Conservation (phyloP, 2,888 invertebrate genomes). For the Kuschelorhynchus macadamiae region DNA sequence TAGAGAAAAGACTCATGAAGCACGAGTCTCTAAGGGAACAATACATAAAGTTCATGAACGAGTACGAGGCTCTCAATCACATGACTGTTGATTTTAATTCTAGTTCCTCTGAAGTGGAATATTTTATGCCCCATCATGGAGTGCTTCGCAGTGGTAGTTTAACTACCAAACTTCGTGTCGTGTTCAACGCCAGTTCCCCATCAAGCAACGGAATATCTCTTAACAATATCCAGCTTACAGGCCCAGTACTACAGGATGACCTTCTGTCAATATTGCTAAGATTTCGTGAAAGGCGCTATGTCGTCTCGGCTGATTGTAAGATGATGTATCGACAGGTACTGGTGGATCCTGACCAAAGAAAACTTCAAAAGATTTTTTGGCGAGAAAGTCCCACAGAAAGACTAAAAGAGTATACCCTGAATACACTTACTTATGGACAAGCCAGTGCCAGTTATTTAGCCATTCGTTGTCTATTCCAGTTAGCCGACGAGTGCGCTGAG, state of each 20-base stretch:
- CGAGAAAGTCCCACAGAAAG: neutral
- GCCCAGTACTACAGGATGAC: neutral
- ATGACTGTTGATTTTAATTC: no score
- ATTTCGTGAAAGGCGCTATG: constrained; percentile 11
- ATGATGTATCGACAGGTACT: constrained; percentile 21
- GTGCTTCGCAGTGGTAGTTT: no score
- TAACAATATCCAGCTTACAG: neutral
- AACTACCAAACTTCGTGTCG: no score
- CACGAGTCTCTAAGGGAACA: neutral
- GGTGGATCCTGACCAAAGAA: constrained; percentile 10
- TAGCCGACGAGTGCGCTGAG: constrained; percentile 25
- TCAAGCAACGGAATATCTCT: no score
- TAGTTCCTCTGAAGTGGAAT: no score
- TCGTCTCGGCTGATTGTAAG: constrained; percentile 9
- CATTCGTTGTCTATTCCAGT: constrained; percentile 24
- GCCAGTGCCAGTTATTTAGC: constrained; percentile 19
- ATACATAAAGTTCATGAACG: constrained; percentile 7
- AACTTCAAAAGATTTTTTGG: constrained; percentile 17
- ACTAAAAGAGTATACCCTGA: constrained; percentile 11
- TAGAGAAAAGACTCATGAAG: neutral
- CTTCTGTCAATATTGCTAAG: constrained; percentile 5
- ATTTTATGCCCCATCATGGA: no score
- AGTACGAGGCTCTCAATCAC: neutral
- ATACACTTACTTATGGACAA: constrained; percentile 19
- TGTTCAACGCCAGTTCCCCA: no score